These are phyloP conservation scores for Epiblema foenella DNA, from an alignment of 2,888 invertebrate species.

Conservation along the genomic window DNA sequence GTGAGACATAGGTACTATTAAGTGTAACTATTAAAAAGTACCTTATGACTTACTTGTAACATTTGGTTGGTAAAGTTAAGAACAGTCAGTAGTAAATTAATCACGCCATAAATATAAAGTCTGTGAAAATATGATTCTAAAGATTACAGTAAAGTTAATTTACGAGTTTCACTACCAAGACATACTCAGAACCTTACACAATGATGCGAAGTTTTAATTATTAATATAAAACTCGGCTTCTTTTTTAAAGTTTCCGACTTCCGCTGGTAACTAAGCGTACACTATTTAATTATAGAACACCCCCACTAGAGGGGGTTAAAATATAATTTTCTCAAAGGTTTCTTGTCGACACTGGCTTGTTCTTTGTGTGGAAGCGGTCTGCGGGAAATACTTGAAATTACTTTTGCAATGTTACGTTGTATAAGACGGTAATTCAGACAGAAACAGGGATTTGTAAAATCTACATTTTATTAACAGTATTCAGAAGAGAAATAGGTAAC, in stretches of 20 bases:
- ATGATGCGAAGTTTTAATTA: slow-evolving; percentile 26
- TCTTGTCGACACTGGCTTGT: slow-evolving; percentile 46
- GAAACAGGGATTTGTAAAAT: not conserved
- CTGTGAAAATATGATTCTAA: no score
- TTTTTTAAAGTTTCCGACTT: slow-evolving; percentile 55
- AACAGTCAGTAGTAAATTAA: no score
- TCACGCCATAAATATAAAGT: no score
- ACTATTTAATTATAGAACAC: slow-evolving; percentile 75
- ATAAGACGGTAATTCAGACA: slow-evolving; percentile 18
- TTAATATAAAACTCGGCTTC: slow-evolving; percentile 22
- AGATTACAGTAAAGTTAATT: no score
- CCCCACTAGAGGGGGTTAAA: slow-evolving; percentile 51
- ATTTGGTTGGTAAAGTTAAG: no score
- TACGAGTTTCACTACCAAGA: not conserved
- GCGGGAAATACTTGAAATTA: slow-evolving; percentile 42
- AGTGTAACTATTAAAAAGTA: no score
- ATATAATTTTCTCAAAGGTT: slow-evolving; percentile 61
- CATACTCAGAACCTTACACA: not conserved
- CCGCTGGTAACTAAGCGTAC: slow-evolving; percentile 70
- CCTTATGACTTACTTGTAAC: no score
- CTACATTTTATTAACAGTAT: not conserved
- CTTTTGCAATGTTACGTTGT: slow-evolving; percentile 16
- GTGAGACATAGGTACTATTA: no score
- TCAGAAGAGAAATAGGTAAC: not conserved
- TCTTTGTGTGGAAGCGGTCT: slow-evolving; percentile 47